A percentile compares a stretch with the other conserved stretches of the same genome.
phyloP scores from a whole-genome alignment of 2,113 vertebrate genomes.

The Ailuropoda melanoleuca region DNA sequence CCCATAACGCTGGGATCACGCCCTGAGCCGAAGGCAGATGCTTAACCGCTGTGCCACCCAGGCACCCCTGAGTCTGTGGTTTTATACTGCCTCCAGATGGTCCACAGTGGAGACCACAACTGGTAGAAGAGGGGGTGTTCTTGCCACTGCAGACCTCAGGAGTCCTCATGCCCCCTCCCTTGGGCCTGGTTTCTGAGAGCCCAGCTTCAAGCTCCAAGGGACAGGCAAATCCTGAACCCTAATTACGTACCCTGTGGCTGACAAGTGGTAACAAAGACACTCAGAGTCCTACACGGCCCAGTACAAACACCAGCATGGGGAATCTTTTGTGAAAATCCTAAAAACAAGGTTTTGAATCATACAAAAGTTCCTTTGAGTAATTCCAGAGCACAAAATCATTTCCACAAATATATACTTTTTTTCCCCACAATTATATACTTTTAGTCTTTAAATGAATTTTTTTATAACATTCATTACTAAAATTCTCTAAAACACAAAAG shows the following conservation, averaged over 20 bases:
- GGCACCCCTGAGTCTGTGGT: neutral
- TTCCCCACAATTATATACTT: neutral
- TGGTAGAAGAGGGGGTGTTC: neutral
- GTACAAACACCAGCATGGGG: neutral
- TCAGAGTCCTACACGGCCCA: too few relatives aligned
- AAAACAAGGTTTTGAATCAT: neutral
- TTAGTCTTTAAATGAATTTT: neutral
- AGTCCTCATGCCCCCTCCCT: neutral
- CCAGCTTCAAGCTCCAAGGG: neutral
- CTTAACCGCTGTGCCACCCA: too few relatives aligned
- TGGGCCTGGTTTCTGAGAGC: neutral
- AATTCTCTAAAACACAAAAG: neutral
- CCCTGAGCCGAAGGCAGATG: too few relatives aligned
- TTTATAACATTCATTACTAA: neutral
- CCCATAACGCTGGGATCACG: too few relatives aligned
- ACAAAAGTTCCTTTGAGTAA: neutral
- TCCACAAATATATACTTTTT: neutral
- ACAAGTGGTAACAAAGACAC: neutral
- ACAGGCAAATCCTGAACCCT: neutral
- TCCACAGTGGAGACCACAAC: accelerated
- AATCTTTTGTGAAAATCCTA: neutral
- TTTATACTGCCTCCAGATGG: accelerated
- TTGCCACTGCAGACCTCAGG: accelerated
- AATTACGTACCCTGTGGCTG: neutral
- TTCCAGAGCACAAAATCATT: neutral